Conservation (phyloP, 1,140 invertebrate species). For the Micrasema longulum region DNA sequence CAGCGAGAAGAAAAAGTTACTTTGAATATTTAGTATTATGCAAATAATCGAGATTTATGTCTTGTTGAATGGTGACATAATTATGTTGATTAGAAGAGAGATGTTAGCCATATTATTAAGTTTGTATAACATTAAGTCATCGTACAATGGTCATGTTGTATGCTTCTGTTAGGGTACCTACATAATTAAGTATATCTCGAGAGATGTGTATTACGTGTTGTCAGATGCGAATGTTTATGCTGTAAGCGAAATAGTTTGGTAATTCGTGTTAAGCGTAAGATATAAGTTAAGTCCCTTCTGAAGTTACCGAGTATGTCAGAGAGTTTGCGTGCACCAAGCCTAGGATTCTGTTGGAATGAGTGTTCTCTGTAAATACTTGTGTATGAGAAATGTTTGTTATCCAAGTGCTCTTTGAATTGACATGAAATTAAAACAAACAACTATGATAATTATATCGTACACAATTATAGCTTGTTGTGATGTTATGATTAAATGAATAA, state of each 20-base stretch:
- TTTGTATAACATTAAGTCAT: too few relatives aligned
- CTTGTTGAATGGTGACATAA: too few relatives aligned
- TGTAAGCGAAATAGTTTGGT: neutral
- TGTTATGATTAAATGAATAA: slow-evolving; percentile 23
- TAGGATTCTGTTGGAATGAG: slow-evolving; percentile 1
- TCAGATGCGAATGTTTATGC: too few relatives aligned
- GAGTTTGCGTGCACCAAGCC: slow-evolving; percentile 20
- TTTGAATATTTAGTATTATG: too few relatives aligned
- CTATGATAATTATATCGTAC: slow-evolving; percentile 41
- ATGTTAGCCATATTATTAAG: too few relatives aligned
- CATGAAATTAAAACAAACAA: slow-evolving; percentile 31
- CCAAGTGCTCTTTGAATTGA: slow-evolving; percentile 47
- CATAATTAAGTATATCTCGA: too few relatives aligned
- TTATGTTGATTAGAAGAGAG: too few relatives aligned
- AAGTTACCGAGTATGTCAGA: neutral
- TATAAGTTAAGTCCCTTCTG: slow-evolving; percentile 7
- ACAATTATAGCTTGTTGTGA: slow-evolving; percentile 40
- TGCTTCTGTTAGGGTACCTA: too few relatives aligned
- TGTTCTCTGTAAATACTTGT: slow-evolving; percentile 41
- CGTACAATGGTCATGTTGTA: too few relatives aligned
- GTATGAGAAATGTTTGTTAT: slow-evolving; percentile 42
- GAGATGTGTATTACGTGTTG: too few relatives aligned
- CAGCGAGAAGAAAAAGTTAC: too few relatives aligned
- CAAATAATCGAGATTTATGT: too few relatives aligned
- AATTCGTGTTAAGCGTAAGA: slow-evolving; percentile 7